A percentile compares a stretch with the other conserved stretches of the same genome.
phyloP scores from a whole-genome alignment of 1,140 invertebrate species.

The Zeugodacus cucurbitae region DNA sequence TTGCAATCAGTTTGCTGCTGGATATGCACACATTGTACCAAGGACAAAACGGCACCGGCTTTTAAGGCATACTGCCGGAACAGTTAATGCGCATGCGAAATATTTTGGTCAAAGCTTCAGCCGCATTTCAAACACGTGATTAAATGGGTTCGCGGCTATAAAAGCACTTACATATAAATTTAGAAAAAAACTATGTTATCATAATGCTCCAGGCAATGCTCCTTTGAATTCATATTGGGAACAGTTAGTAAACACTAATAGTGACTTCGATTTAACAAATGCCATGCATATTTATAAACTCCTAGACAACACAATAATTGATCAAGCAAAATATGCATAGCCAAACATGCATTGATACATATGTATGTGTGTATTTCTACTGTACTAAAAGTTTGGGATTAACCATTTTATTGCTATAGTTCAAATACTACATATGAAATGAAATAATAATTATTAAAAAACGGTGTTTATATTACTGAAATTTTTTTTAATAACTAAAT shows the following conservation, averaged over 20 bases:
- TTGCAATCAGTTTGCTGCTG: not conserved
- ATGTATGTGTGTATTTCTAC: not conserved
- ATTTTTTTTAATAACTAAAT: too few relatives aligned
- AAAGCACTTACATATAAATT: too few relatives aligned
- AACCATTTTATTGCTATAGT: too few relatives aligned
- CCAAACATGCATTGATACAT: not conserved
- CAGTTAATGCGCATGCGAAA: conserved; percentile 27
- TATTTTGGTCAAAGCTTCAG: conserved; percentile 1
- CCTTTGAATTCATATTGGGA: not conserved
- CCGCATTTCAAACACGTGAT: not conserved
- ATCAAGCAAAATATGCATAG: not conserved
- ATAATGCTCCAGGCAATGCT: not conserved
- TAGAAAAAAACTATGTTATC: too few relatives aligned
- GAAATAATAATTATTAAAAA: too few relatives aligned
- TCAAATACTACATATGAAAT: too few relatives aligned
- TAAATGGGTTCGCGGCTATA: too few relatives aligned
- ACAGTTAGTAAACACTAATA: not conserved
- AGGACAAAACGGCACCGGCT: not conserved
- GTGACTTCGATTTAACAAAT: not conserved
- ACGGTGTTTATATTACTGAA: too few relatives aligned
- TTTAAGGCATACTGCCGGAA: not conserved
- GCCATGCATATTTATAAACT: not conserved
- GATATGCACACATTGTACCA: not conserved
- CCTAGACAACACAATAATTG: not conserved
- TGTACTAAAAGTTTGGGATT: not conserved